These are phyloP conservation scores for Drosophila mayri DNA, from an alignment of 1,140 invertebrate genomes.

Conservation along the genomic window DNA sequence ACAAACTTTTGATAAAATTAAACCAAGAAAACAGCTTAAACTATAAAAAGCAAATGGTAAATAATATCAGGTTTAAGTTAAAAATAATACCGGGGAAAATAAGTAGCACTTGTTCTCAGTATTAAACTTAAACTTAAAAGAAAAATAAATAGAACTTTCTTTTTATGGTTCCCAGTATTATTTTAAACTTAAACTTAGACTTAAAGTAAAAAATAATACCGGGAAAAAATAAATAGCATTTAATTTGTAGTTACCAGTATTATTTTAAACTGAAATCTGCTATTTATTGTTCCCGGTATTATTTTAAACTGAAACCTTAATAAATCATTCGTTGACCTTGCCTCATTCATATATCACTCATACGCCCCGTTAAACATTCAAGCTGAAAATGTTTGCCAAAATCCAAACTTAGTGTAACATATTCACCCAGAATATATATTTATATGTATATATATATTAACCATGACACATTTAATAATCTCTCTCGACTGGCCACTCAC, in stretches of 20 bases:
- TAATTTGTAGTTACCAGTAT: background rate
- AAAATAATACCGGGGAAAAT: too few relatives aligned
- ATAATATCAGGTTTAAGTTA: too few relatives aligned
- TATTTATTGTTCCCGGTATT: background rate
- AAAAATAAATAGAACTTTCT: too few relatives aligned
- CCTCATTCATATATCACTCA: slow-evolving; percentile 11
- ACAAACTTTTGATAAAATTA: background rate
- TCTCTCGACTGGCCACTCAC: slow-evolving; percentile 32
- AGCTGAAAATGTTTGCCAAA: background rate
- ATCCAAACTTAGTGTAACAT: too few relatives aligned
- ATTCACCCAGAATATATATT: slow-evolving; percentile 2
- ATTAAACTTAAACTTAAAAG: too few relatives aligned
- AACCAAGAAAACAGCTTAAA: background rate
- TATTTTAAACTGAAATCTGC: background rate
- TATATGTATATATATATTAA: background rate
- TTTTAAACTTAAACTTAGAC: too few relatives aligned
- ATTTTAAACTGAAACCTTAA: background rate
- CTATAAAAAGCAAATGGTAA: background rate
- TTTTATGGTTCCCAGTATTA: too few relatives aligned
- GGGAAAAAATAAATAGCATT: too few relatives aligned
- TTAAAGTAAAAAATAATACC: too few relatives aligned
- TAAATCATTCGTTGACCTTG: background rate
- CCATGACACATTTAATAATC: slow-evolving; percentile 13
- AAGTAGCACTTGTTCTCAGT: too few relatives aligned
- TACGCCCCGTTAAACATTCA: slow-evolving; percentile 11